These are phyloP conservation scores for Perdix hodgsoniae DNA, from an alignment of 2,797 vertebrate genomes.

Conservation along the genomic window DNA sequence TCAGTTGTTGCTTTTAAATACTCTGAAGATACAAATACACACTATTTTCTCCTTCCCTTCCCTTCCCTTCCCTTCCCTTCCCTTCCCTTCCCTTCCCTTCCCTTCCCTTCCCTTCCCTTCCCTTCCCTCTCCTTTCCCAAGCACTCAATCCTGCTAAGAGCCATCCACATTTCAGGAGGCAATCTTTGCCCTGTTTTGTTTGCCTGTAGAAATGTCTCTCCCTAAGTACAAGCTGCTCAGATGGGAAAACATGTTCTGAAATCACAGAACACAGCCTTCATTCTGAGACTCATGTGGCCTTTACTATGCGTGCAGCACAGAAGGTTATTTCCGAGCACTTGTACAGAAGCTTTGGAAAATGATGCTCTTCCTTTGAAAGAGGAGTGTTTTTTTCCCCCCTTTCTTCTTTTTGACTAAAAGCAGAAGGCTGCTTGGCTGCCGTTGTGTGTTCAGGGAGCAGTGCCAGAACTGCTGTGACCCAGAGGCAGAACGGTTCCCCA, in stretches of 20 bases:
- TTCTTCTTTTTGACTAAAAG: neutral
- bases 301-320: neutral
- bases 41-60: neutral
- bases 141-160: neutral
- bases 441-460: neutral
- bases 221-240: neutral
- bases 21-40: neutral
- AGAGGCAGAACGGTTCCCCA: neutral
- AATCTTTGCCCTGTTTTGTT: neutral
- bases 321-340: neutral
- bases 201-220: neutral
- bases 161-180: neutral
- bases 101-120: neutral
- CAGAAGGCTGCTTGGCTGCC: neutral
- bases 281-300: neutral
- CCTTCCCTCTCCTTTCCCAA: neutral
- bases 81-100: neutral
- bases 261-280: neutral
- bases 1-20: neutral
- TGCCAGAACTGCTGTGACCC: neutral
- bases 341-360: neutral
- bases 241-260: neutral
- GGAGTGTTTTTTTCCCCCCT: neutral
- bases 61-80: neutral
- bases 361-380: neutral